Conservation (phyloP, 2,113 vertebrate genomes). For the Butorides virescens region DNA sequence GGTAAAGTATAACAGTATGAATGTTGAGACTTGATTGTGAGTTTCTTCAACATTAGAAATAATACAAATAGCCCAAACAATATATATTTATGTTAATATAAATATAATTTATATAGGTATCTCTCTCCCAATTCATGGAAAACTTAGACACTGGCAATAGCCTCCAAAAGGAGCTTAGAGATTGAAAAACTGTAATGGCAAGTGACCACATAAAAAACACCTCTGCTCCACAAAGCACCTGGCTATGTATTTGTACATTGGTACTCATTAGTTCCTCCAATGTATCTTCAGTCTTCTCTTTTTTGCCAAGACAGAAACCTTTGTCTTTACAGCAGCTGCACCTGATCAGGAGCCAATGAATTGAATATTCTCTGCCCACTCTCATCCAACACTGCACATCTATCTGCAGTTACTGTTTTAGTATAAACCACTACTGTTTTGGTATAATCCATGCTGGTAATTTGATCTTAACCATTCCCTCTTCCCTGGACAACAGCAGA, state of each 20-base stretch:
- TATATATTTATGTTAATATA: no score
- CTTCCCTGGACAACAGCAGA: neutral
- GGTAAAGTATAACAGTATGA: neutral
- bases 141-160: neutral
- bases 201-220: neutral
- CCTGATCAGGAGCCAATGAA: neutral
- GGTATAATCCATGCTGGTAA: neutral
- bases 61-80: neutral
- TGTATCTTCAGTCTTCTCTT: neutral
- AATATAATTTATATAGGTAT: no score
- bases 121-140: neutral
- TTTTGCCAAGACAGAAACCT: neutral
- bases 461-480: neutral
- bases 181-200: neutral
- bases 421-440: neutral
- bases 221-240: neutral
- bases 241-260: fast-evolving
- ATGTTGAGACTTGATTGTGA: neutral
- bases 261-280: neutral
- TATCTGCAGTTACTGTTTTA: neutral
- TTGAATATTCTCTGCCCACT: neutral
- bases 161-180: neutral
- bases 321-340: neutral
- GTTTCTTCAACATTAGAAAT: neutral
- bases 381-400: neutral